Conservation (phyloP, 2,888 invertebrate genomes). For the Cryptocephalus moraei region DNA sequence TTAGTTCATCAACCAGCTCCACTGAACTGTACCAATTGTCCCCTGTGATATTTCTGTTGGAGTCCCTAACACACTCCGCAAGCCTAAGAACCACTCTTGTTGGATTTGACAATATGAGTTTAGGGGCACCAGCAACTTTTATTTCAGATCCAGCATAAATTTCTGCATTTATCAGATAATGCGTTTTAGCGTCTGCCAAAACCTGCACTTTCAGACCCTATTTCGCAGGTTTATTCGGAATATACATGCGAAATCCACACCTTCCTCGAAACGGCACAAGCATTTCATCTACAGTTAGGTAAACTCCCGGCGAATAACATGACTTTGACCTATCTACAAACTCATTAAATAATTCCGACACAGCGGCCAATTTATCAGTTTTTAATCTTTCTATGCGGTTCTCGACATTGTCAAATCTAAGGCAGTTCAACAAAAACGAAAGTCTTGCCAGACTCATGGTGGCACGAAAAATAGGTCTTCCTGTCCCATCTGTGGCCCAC, state of each 20-base stretch:
- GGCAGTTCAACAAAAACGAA: slow-evolving; percentile 8
- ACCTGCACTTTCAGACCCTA: too few relatives aligned
- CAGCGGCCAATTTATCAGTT: slow-evolving; percentile 1
- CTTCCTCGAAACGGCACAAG: slow-evolving; percentile 12
- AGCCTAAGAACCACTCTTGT: neutral
- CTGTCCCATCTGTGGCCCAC: slow-evolving; percentile 14
- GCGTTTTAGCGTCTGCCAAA: too few relatives aligned
- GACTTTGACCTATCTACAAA: slow-evolving; percentile 10
- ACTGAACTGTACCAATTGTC: neutral
- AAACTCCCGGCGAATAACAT: slow-evolving; percentile 6
- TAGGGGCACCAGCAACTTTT: too few relatives aligned
- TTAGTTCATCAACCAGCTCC: neutral
- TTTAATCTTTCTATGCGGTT: slow-evolving; percentile 1
- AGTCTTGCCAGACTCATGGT: slow-evolving; percentile 12
- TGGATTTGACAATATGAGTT: neutral
- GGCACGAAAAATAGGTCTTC: slow-evolving; percentile 9
- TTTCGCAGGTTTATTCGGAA: slow-evolving; percentile 16
- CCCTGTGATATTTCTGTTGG: neutral
- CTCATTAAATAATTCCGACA: slow-evolving; percentile 1
- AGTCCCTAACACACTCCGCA: neutral
- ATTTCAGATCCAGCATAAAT: too few relatives aligned
- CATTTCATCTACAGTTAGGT: slow-evolving; percentile 15
- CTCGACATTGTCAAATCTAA: slow-evolving; percentile 1
- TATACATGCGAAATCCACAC: slow-evolving; percentile 14
- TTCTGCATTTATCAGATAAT: too few relatives aligned